Base-by-base conservation (phyloP, 2,888 invertebrate genomes). In the Microplitis deprimator region DNA sequence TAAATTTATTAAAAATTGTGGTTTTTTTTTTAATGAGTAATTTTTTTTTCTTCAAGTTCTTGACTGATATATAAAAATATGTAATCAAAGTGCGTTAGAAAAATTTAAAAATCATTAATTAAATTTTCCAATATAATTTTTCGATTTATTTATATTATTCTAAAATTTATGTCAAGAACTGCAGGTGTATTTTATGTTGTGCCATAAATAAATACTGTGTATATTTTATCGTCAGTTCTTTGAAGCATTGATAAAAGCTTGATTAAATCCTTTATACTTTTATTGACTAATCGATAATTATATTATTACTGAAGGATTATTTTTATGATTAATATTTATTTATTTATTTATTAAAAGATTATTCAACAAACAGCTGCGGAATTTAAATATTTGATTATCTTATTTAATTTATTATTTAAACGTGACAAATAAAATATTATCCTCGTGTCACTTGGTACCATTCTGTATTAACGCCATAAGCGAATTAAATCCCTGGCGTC, bases 361-460 rank as follows among this genome's bases (percentile, higher is more conserved):
- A 16, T 74, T 50, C n/a, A 5, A 60, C 8, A 17, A 50, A 10
- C 13, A 10, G 50, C 50, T 10, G 8, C 10, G 10, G 13, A 50
- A 50, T 50, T 50, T 8, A 20, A 4, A 65, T 20, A 16, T 64
- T 29, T 73, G 6, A 29, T 65, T 65, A 1, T 50, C 20, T 29
- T 40, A 41, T 50, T n/a, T 64, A 29, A 17, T 64, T 64, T 20
- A 17, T 17, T 6, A 20, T 10, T 29, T 20, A 64, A 17, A 17
- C 20, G 1, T 20, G 10, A 17, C 7, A 29, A 7, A 17, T 17
- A 17, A 29, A 64, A 10, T 64, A 17, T 17, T 17, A 39, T 68
- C 10, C 50, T 65, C 20, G 77, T 74, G 38, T 73, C 73, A 77
- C 59, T 77, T n/a, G 13, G 73, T 77, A 62, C 70, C 73, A 70